These are phyloP conservation scores for Meta bourneti DNA, from an alignment of 2,888 invertebrate genomes.

Conservation along the genomic window DNA sequence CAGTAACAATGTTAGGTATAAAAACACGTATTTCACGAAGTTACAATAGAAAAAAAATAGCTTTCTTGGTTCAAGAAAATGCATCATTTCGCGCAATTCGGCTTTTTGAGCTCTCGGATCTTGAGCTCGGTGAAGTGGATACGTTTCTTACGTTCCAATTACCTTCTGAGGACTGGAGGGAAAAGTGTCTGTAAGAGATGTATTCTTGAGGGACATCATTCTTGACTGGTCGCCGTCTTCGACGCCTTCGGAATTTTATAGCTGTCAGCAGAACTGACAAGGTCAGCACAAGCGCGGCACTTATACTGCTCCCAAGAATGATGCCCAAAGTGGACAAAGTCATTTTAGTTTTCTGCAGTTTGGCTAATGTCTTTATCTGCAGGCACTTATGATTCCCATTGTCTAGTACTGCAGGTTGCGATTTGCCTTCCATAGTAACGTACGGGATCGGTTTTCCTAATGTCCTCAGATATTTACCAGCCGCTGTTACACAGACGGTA, in stretches of 20 bases:
- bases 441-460: slow-evolving; percentile 78
- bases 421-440: slow-evolving; percentile 77
- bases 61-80: slow-evolving; percentile 55
- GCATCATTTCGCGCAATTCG: slow-evolving; percentile 69
- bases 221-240: slow-evolving; percentile 76
- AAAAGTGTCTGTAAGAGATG: slow-evolving; percentile 79
- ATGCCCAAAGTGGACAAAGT: slow-evolving; percentile 87
- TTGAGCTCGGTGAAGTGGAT: slow-evolving; percentile 61
- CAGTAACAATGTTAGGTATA: slow-evolving; percentile 11
- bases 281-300: slow-evolving; percentile 91
- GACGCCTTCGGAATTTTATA: slow-evolving; percentile 77
- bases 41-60: slow-evolving; percentile 22
- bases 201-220: slow-evolving; percentile 78
- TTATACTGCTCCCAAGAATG: slow-evolving; percentile 92
- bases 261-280: slow-evolving; percentile 84
- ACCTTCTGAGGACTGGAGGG: slow-evolving; percentile 78
- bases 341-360: slow-evolving; percentile 77
- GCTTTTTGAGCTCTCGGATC: slow-evolving; percentile 55
- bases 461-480: slow-evolving; percentile 86
- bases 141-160: slow-evolving; percentile 67
- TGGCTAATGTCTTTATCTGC: slow-evolving; percentile 77
- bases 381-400: slow-evolving; percentile 78
- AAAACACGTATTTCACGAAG: slow-evolving; percentile 40
- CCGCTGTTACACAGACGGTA: slow-evolving; percentile 91
- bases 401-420: slow-evolving; percentile 66